Percentiles rank a stretch among this genome's conserved stretches.
These are phyloP conservation scores for Sympetrum striolatum DNA, from an alignment of 2,888 invertebrate species.

Conservation along the genomic window DNA sequence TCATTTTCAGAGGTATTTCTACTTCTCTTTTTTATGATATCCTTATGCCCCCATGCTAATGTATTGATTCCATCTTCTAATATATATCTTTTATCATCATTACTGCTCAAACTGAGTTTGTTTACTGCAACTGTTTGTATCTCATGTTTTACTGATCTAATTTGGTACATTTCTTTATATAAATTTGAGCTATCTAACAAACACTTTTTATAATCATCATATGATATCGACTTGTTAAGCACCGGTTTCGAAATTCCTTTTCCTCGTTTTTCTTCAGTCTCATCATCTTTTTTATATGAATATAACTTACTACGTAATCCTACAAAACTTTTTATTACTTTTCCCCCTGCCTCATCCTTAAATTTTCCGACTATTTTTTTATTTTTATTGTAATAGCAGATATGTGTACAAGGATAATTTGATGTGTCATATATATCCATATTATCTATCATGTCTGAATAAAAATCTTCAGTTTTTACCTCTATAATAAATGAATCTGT, in stretches of 20 bases:
- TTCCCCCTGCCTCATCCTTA: background rate
- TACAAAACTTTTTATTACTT: background rate
- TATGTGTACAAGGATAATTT: background rate
- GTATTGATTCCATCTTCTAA: background rate
- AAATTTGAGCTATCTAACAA: background rate
- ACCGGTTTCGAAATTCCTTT: background rate
- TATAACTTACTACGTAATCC: background rate
- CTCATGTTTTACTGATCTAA: background rate
- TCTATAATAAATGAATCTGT: background rate
- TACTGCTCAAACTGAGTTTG: background rate
- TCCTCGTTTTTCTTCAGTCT: background rate
- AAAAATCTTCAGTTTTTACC: constrained; percentile 15
- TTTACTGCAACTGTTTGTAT: background rate
- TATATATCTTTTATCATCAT: background rate
- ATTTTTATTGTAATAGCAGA: background rate
- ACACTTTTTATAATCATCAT: background rate
- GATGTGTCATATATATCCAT: background rate
- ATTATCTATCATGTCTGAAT: background rate
- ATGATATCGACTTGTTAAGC: background rate
- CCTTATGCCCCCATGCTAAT: background rate
- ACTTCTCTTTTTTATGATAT: background rate
- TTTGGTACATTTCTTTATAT: background rate
- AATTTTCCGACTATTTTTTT: background rate
- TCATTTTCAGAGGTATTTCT: background rate
- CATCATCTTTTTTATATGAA: background rate